Conservation (phyloP, 2,797 vertebrate species). For the Sebastes steindachneri region DNA sequence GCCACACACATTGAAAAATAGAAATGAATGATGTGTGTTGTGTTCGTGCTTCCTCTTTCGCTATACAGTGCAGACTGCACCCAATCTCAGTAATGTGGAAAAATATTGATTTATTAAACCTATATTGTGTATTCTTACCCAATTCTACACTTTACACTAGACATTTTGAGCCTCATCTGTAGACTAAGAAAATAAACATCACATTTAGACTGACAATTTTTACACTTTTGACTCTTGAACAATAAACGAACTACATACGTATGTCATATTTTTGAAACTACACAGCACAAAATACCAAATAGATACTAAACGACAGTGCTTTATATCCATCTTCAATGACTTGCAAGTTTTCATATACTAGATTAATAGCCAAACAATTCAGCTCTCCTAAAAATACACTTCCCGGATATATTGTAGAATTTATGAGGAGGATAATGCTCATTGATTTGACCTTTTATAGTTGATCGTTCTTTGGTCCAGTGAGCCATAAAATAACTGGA, state of each 20-base stretch:
- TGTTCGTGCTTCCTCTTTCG: background rate
- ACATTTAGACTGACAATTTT: background rate
- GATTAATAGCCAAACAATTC: conserved; percentile 35
- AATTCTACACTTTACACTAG: background rate
- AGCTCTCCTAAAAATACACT: conserved; percentile 34
- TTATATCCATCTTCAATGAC: background rate
- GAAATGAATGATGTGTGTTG: conserved; percentile 1
- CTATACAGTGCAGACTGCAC: background rate
- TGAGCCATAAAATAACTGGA: conserved; percentile 47
- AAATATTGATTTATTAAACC: background rate
- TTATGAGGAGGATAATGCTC: conserved; percentile 55
- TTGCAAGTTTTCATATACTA: background rate
- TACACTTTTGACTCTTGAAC: background rate
- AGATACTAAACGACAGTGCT: conserved; percentile 7
- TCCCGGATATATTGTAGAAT: conserved; percentile 50
- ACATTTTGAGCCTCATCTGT: background rate
- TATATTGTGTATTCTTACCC: background rate
- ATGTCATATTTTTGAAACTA: conserved; percentile 5
- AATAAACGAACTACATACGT: background rate
- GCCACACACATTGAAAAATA: conserved; percentile 38
- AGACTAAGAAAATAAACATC: background rate
- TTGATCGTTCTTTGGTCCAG: conserved; percentile 47
- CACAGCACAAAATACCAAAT: background rate
- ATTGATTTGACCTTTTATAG: conserved; percentile 69
- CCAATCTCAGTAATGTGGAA: background rate